A percentile compares a stretch with the other conserved stretches of the same genome.
These are phyloP conservation scores for Zhengitettix transpicula DNA, from an alignment of 2,888 invertebrate species.

Conservation along the genomic window DNA sequence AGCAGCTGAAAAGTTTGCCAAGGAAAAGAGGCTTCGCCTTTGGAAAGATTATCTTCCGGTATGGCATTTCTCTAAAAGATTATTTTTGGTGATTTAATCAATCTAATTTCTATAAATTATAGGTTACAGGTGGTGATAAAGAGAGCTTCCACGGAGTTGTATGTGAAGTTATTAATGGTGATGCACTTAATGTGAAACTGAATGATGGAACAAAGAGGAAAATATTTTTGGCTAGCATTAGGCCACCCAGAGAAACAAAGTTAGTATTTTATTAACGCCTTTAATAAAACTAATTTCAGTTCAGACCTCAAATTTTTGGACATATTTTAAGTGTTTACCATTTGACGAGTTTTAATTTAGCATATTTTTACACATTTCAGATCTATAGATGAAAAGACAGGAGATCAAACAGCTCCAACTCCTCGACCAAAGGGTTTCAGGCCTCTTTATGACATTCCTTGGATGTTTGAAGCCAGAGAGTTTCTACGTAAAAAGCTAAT, in stretches of 20 bases:
- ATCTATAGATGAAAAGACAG: constrained; percentile 26
- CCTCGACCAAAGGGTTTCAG: constrained; percentile 59
- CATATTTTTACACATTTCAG: constrained; percentile 20
- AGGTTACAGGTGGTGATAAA: constrained; percentile 56
- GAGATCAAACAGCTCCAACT: constrained; percentile 19
- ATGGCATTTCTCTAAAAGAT: not conserved
- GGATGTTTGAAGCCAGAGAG: constrained; percentile 97
- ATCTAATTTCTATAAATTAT: constrained; percentile 2
- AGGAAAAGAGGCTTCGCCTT: constrained; percentile 66
- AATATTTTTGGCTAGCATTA: constrained; percentile 87
- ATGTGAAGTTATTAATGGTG: constrained; percentile 85
- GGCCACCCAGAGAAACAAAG: constrained; percentile 65
- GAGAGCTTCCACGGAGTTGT: constrained; percentile 63
- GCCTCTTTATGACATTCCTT: constrained; percentile 94
- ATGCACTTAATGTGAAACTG: constrained; percentile 74
- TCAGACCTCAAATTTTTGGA: not conserved
- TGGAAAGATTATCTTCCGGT: constrained; percentile 73
- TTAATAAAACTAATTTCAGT: not conserved
- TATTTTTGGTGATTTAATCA: not conserved
- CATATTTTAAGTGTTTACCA: not conserved
- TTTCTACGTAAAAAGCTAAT: constrained; percentile 88
- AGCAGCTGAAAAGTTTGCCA: constrained; percentile 71
- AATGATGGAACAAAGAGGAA: constrained; percentile 67
- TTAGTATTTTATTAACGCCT: not conserved
- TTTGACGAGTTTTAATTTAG: not conserved